phyloP scores from a whole-genome alignment of 2,113 vertebrate species.

The Albula goreensis region DNA sequence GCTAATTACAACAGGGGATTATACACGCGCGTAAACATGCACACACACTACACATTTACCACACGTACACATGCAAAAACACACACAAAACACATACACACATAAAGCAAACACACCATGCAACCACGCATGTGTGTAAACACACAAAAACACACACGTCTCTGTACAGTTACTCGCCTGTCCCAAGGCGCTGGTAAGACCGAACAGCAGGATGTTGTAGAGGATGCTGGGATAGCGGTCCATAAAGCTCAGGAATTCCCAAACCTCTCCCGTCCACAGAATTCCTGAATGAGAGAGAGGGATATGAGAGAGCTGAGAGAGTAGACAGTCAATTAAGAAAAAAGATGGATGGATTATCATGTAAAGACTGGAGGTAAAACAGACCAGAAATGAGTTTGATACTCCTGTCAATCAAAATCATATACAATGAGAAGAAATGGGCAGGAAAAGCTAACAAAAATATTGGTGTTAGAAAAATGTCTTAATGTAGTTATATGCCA shows the following conservation, averaged over 20 bases:
- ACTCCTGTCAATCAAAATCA: no score
- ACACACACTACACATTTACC: neutral
- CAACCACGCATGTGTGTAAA: neutral
- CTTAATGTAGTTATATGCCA: no score
- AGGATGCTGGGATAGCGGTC: conserved; percentile 84
- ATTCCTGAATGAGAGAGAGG: conserved; percentile 68
- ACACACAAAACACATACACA: neutral
- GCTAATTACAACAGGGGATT: neutral
- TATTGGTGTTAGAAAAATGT: no score
- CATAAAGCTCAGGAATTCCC: conserved; percentile 88
- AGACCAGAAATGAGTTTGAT: no score
- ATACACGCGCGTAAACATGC: neutral
- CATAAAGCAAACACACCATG: neutral
- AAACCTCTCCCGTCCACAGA: conserved; percentile 89
- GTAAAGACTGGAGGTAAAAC: no score
- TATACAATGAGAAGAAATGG: no score
- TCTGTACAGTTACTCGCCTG: conserved; percentile 73
- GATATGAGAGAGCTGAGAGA: neutral
- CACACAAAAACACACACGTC: neutral
- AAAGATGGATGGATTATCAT: neutral
- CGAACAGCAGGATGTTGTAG: conserved; percentile 90
- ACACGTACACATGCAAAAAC: neutral
- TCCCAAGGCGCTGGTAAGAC: conserved; percentile 90
- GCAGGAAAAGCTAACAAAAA: no score
- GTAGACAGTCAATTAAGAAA: no score